Base-by-base conservation (phyloP, 2,888 invertebrate species). In the Tetragnatha montana region DNA sequence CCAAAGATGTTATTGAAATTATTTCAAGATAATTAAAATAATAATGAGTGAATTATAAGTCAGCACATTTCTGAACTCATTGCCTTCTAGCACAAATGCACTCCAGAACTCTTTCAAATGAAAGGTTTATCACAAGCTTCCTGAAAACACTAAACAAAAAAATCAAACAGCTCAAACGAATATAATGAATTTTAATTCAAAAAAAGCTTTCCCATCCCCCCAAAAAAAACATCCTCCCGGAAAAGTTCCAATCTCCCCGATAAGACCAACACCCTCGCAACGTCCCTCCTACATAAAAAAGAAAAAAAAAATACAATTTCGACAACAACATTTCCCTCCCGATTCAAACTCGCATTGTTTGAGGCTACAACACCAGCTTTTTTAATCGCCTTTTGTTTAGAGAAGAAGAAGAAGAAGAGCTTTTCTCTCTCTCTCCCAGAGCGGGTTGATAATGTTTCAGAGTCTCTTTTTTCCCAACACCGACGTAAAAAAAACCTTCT, bases 301-400 rank as follows among this genome's bases (percentile, higher is more conserved):
- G 14, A 50, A 35, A 47, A 21, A 51, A 79, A 79, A 50, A 79
- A 81, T 60, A 68, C 49, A 87, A 81, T 74, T 74, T 87, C 71
- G 74, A 75, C 81, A 78, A 75, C 47, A 51, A 80, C 80, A 76
- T 85, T 89, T 89, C 89, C 85, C 85, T 88, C 69, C 85, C 79
- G 75, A 81, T 89, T 85, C 70, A 51, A 49, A 35, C 50, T 22
- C 70, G 76, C 80, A 84, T 89, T 89, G 89, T 85, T 76, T 85
- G 83, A 79, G 71, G 69, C 73, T 83, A 88, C 88, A 88, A 79
- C 83, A 78, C 51, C 47, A n/a, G 22, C 73, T 88, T 79, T 88
- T 86, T 88, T 83, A 83, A 83, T 82, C 83, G 83, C 22, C 82
- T 70, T 88, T 88, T 88, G 87, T 88, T 88, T 88, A 88, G 87